Evolutionary conservation across 2,797 vertebrate species (phyloP), one percentile per base, ranked within the genome.

Genomic region (Varecia variegata): DNA sequence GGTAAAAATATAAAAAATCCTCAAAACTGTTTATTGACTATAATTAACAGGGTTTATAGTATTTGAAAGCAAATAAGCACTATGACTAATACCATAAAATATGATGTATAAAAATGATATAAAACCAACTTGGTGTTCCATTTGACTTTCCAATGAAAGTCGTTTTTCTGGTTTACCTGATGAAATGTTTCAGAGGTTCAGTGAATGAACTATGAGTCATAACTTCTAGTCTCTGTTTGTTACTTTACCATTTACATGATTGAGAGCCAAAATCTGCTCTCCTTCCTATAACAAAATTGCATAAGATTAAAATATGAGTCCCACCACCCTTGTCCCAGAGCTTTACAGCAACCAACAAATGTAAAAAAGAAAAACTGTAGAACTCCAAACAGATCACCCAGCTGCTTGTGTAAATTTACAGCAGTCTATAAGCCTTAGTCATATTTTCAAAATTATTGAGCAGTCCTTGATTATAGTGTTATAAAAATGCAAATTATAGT

Each of bases 101-200:
- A 93, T 54, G 56, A 96, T n/a, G 2, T 45, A 87, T 90, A 92
- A 97, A 97, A 92, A 92, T 85, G 73, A 97, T 50, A 38, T 83
- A 62, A 86, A 88, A 81, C 35, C 4, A 5, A 35, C 15, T 0
- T 83, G 15, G 65, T 88, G 32, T 84, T 93, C 84, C 88, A 83
- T 80, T 71, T 96, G 83, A 58, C 47, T 94, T 94, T 94, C 85
- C 86, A 84, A 2, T 9, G n/a, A 43, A 84, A 93, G 60, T n/a
- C 4, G 0, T 94, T 93, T 84, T 94, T 82, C 56, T 93, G 58
- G 79, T 88, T 76, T 81, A 79, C 65, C 47, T 76, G 14, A 84
- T 43, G 47, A 90, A 89, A 67, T 43, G 79, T 74, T 91, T 86
- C 65, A 86, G 82, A 81, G 71, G 23, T 14, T 50, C 76, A 73